Evolutionary conservation across 2,113 vertebrate species (phyloP), one percentile per base, ranked within the genome.

Genomic region (Tragelaphus scriptus): DNA sequence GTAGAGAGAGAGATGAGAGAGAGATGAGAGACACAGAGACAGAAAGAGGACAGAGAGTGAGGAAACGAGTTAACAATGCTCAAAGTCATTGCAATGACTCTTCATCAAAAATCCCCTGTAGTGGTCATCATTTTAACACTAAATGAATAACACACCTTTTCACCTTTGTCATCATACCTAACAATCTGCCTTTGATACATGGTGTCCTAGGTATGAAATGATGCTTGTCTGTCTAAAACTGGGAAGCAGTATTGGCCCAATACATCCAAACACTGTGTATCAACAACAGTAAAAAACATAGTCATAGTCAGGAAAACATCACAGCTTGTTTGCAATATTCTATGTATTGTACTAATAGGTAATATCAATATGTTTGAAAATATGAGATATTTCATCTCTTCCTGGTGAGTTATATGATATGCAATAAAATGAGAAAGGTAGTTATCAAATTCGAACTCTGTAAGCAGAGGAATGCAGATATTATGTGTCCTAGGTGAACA

Each of bases 71-170:
- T 75, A 68, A 65, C 30, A 90, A 63, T 36, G 49, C 16, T 93
- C 51, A 68, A 63, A 94, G 71, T 77, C 86, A 61, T 40, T 49
- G 8, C 12, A 51, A 13, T 61, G 30, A 82, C 36, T 12, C 25
- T n/a, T 92, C 40, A 89, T 84, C 56, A 90, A 25, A 93, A 91
- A 61, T 23, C 7, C 40, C 26, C 9, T 36, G 13, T 25, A 75
- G 26, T 59, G 5, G 26, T 75, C 59, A 89, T 91, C 68, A 47
- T 56, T 88, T 90, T 87, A 94, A 90, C 86, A 51, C 21, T 82
- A 32, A 68, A 79, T 47, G 89, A 96, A 84, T 88, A 96, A 59
- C 19, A 92, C 14, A 82, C 17, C 19, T 58, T 88, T 97, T 95
- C 75, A 59, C 2, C 56, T 90, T 77, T 91, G 51, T 88, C 59